Conservation (phyloP, 37 sponge, comb jelly and placozoan species). For the Halichondria panicea region DNA sequence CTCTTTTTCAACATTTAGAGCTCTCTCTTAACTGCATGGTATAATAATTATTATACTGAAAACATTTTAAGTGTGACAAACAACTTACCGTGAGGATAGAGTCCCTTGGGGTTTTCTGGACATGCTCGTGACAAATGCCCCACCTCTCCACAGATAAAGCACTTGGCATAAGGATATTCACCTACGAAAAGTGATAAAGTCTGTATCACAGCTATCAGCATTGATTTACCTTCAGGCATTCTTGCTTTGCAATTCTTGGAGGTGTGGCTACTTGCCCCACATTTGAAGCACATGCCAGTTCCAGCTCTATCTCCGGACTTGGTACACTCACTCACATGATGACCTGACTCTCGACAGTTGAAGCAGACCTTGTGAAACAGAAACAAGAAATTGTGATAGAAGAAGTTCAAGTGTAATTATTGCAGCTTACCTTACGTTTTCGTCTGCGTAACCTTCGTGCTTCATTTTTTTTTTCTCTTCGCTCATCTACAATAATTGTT, state of each 20-base stretch:
- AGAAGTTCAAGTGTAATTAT: not conserved
- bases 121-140: constrained; percentile 88
- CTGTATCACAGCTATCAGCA: not conserved
- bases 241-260: constrained; percentile 45
- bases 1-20: too few relatives aligned
- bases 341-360: constrained; percentile 74
- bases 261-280: constrained; percentile 80
- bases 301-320: not conserved
- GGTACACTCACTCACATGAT: constrained; percentile 67
- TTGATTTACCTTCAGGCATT: constrained; percentile 18
- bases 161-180: constrained; percentile 88
- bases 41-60: too few relatives aligned
- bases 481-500: constrained; percentile 7
- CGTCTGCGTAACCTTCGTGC: constrained; percentile 40
- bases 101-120: constrained; percentile 86
- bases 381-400: not conserved
- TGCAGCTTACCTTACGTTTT: constrained; percentile 43
- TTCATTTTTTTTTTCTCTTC: constrained; percentile 16
- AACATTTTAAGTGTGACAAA: too few relatives aligned
- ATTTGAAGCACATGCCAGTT: constrained; percentile 76
- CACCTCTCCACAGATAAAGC: constrained; percentile 87
- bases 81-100: constrained; percentile 86
- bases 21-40: too few relatives aligned
- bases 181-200: constrained; percentile 3
- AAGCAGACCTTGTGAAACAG: constrained; percentile 65